These are phyloP conservation scores for Antechinus stuartii DNA, from an alignment of 2,113 vertebrate species.

Conservation along the genomic window DNA sequence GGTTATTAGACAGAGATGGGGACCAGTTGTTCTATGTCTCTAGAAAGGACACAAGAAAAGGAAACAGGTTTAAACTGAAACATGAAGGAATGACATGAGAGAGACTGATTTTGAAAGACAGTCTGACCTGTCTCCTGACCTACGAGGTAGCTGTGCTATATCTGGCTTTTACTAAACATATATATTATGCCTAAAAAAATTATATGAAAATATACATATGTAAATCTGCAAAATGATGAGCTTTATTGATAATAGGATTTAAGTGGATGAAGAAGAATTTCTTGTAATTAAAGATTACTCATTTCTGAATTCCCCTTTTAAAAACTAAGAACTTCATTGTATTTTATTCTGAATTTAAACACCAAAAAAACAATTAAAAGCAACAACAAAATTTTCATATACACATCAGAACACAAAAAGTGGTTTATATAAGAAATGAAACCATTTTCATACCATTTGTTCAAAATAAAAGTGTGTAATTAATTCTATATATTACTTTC, in stretches of 20 bases:
- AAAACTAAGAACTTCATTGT: background rate
- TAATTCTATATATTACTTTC: background rate
- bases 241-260: background rate
- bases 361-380: background rate
- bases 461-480: background rate
- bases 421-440: background rate
- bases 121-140: background rate
- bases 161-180: background rate
- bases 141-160: background rate
- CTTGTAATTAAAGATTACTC: background rate
- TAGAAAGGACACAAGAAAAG: constrained; percentile 1
- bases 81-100: background rate
- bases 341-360: background rate
- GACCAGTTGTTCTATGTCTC: background rate
- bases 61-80: background rate
- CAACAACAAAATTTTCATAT: background rate
- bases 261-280: background rate
- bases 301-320: background rate
- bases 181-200: background rate
- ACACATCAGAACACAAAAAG: background rate
- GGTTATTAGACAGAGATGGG: constrained; percentile 54
- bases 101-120: background rate
- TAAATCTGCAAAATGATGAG: background rate
- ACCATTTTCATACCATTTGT: background rate
- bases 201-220: background rate